phyloP scores from a whole-genome alignment of 1,140 invertebrate species.

The Lasioglossum baleicum region DNA sequence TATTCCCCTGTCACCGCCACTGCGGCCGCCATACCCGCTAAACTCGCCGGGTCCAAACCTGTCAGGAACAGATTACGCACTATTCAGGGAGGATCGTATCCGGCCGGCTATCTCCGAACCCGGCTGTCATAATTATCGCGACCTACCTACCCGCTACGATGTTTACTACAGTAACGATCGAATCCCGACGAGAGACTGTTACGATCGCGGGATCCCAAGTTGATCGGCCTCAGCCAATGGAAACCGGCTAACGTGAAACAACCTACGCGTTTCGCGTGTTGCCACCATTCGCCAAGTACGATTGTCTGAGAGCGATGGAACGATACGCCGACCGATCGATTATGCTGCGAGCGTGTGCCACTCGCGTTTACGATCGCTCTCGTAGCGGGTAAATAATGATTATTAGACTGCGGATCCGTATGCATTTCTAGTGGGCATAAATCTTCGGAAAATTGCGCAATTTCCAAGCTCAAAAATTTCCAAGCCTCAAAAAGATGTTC shows the following conservation, averaged over 20 bases:
- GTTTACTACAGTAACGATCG: constrained; percentile 57
- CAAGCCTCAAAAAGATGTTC: no score
- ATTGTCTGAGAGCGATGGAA: no score
- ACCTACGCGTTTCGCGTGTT: not conserved
- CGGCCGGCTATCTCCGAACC: constrained; percentile 73
- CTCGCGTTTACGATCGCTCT: no score
- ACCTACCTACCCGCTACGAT: constrained; percentile 60
- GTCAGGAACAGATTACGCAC: constrained; percentile 81
- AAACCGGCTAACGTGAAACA: not conserved
- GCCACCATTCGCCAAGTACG: no score
- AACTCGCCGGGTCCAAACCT: constrained; percentile 84
- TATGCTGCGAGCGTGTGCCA: no score
- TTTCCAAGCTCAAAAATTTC: no score
- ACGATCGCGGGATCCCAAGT: not conserved
- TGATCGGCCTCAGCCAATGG: not conserved
- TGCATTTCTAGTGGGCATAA: no score
- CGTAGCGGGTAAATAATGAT: no score
- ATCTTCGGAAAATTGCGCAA: no score
- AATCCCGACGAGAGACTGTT: constrained; percentile 38
- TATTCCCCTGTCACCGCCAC: constrained; percentile 83
- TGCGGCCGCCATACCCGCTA: constrained; percentile 84
- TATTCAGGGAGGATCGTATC: constrained; percentile 74
- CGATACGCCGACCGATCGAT: no score
- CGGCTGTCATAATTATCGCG: constrained; percentile 67
- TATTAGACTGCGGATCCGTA: no score